Evolutionary conservation across 1,140 invertebrate species (phyloP), one percentile per base, ranked within the genome.

Genomic region (Aphaenogaster floridana): DNA sequence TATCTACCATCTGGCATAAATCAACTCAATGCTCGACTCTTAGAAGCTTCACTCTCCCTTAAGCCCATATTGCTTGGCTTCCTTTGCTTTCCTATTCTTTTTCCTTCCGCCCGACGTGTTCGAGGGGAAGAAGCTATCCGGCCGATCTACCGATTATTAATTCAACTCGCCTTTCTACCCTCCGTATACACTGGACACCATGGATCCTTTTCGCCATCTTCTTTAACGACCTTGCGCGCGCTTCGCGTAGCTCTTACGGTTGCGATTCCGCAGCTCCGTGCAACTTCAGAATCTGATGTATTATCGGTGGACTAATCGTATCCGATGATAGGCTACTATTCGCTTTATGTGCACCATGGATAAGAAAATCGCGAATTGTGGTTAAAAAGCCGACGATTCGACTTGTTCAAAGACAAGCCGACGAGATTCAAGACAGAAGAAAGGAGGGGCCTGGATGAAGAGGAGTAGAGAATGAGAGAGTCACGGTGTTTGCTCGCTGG

Each of bases 1-100:
- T 94, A 94, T 94, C 94, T 94, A 92, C 91, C 92, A 94, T 94
- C 93, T 94, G 92, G 93, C 91, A 94, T 94, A 94, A 94, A 94
- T 94, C 94, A 94, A 94, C 92, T 93, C 93, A 91, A 92, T 93
- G 92, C 93, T 93, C 90, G 89, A 88, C 89, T 92, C 92, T 91
- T 91, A 91, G 90, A 91, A 90, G 86, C 80, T 91, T 91, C 91
- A 87, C 89, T 91, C 93, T 91, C 92, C 88, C 81, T 92, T 92
- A 93, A 93, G 89, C 90, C 83, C 89, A 92, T 93, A 93, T 91
- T 92, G 91, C 90, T 86, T 91, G 76, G 86, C 87, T 89, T 86
- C 87, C 79, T 87, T 86, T 78, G 78, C 86, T 68, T 72, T 87
- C 89, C 91, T 92, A 91, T 91, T 91, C 87, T 87, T 86, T 71